Evolutionary conservation across 1,140 invertebrate species (phyloP).

Genomic region (Drosophila simulans): DNA sequence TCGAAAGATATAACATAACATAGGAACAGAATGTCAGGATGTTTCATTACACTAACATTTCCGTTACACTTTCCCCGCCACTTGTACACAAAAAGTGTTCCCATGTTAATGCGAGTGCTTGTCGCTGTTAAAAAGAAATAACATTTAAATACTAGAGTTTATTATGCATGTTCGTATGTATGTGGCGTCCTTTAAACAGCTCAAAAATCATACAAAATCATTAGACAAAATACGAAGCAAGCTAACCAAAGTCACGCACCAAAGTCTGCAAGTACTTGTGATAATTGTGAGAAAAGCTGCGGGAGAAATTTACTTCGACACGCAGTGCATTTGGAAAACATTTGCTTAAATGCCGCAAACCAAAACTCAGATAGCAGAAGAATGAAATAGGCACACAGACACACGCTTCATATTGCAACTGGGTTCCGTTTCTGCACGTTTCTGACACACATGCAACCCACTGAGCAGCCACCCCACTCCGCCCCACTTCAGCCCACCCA

Average conservation of each 20-base stretch:
- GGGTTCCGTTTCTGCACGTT: conserved; percentile 15
- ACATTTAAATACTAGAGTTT: not conserved
- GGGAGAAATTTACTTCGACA: conserved; percentile 23
- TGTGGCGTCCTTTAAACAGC: not conserved
- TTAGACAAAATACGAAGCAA: conserved; percentile 59
- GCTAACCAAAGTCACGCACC: conserved; percentile 69
- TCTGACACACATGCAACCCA: conserved; percentile 18
- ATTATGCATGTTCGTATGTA: not conserved
- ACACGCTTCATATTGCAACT: conserved; percentile 28
- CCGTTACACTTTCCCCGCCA: not conserved
- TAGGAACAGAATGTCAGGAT: not conserved
- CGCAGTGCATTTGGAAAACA: conserved; percentile 75
- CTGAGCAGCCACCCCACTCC: not conserved
- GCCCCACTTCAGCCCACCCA: not conserved
- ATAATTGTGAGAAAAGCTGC: conserved; percentile 60
- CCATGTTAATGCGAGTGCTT: conserved; percentile 8
- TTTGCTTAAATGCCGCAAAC: conserved; percentile 82
- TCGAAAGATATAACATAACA: not conserved
- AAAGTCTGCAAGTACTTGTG: conserved; percentile 28
- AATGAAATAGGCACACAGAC: conserved; percentile 60
- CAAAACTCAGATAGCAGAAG: conserved; percentile 77
- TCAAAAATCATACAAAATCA: conserved; percentile 43
- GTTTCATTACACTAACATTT: not conserved
- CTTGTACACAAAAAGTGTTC: conserved; percentile 40
- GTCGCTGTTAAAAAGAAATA: conserved; percentile 1